Evolutionary conservation across 2,113 vertebrate species (phyloP).

Genomic region (Regulus satrapa): DNA sequence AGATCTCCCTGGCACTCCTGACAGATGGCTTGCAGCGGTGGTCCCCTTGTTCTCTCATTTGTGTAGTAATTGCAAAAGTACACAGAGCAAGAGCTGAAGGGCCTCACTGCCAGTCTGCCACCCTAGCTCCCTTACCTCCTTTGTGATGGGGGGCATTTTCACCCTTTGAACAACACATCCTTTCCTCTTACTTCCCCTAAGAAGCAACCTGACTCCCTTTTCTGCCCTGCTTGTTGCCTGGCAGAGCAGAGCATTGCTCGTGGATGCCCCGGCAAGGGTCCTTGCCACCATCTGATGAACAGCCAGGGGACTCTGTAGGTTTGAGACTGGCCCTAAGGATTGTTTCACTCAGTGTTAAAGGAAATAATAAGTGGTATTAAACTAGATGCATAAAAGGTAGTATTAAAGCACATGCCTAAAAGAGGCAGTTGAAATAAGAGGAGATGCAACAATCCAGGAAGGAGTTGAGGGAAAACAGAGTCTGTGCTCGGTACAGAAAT

Average conservation of each 20-base stretch:
- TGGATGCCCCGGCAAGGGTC: background rate
- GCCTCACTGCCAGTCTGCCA: background rate
- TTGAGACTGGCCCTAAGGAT: background rate
- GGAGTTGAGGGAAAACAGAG: background rate
- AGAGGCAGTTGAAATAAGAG: background rate
- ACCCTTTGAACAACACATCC: background rate
- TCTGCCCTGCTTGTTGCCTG: background rate
- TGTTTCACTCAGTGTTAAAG: background rate
- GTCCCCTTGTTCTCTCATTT: background rate
- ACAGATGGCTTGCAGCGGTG: background rate
- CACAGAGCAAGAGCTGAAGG: background rate
- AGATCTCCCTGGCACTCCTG: background rate
- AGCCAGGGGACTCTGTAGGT: background rate
- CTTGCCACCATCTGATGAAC: background rate
- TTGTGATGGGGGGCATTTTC: background rate
- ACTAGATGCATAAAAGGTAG: background rate
- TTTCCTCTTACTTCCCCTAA: background rate
- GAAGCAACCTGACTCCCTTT: background rate
- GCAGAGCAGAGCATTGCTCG: fast-evolving
- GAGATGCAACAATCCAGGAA: background rate
- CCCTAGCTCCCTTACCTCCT: background rate
- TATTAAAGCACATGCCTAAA: background rate
- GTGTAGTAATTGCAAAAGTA: background rate
- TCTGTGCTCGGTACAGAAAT: background rate
- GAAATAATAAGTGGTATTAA: background rate